A percentile compares a stretch with the other conserved stretches of the same genome.
phyloP scores from a whole-genome alignment of 2,113 vertebrate species.

The Geococcyx californianus region DNA sequence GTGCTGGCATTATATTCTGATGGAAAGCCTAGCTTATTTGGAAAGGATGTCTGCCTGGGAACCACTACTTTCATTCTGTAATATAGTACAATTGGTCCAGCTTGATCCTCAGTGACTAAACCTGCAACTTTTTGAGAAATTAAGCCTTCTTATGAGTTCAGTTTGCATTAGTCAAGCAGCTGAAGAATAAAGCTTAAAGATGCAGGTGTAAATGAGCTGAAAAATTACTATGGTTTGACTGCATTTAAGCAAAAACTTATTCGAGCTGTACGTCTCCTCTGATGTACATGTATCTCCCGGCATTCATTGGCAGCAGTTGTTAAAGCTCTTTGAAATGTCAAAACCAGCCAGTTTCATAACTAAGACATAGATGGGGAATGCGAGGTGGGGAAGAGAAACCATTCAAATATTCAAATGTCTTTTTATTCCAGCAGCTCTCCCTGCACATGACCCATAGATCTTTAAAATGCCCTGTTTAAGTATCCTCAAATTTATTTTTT shows the following conservation, averaged over 20 bases:
- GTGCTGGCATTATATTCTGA: not conserved
- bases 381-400: not conserved
- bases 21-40: not conserved
- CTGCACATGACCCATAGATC: not conserved
- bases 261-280: not conserved
- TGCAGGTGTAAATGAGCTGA: not conserved
- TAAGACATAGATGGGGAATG: not conserved
- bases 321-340: not conserved
- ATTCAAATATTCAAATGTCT: not conserved
- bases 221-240: not conserved
- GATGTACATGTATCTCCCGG: not conserved
- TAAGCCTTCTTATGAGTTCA: not conserved
- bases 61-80: not conserved
- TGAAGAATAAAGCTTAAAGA: not conserved
- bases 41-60: not conserved
- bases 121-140: not conserved
- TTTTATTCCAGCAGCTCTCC: not conserved
- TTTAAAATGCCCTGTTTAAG: constrained; percentile 54
- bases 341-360: not conserved
- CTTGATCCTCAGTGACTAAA: not conserved
- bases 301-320: not conserved
- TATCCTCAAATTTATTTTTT: constrained; percentile 21
- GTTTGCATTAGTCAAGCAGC: not conserved
- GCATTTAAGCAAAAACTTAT: not conserved
- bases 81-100: not conserved